Base-by-base conservation (phyloP, 1,140 invertebrate species). In the Druon quercuslanigerum region DNA sequence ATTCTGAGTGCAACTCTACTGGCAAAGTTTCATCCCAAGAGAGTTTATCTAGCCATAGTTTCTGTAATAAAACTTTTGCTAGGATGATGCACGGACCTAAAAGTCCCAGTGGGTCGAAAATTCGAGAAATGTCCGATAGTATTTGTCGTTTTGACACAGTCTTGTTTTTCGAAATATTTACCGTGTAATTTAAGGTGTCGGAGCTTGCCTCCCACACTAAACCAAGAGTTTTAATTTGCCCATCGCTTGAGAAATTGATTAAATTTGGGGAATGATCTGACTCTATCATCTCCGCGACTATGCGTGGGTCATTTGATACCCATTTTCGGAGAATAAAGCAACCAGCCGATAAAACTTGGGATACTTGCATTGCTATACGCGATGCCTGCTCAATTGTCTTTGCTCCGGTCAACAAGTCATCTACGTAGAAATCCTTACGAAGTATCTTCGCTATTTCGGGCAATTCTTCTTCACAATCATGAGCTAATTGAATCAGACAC, bases 1-100 rank as follows among this genome's bases (percentile, higher is more conserved):
- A 94, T 92, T 78, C 93, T 92, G 52, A 93, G 92, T 81, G 87
- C 87, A 52, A 83, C 84, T 50, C 83, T 79, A 46, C 72, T 87
- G 89, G 56, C 79, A 84, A 72, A 87, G 80, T 60, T 76, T 81
- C 80, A 66, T 84, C 60, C 83, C 72, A 83, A 25, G 20, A 74
- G 54, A 79, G 51, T 16, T 81, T 75, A 1, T 54, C 1, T n/a
- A 74, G 9, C 66, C 79, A 81, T 4, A 78, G n/a, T 40, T 57
- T 13, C 50, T 81, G 79, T 71, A 78, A 71, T 1, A 81, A 19
- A 6, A 76, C 57, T 20, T 81, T 80, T 0, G 56, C 71, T 25
- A 8, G 50, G n/a, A 80, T 20, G 11, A 80, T 50, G 6, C 57
- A 12, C 3, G 76, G 73, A n/a, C 70, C 73, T 7, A 74, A 3